Conservation (phyloP, 1,140 invertebrate species). For the Zaprionus taronus region DNA sequence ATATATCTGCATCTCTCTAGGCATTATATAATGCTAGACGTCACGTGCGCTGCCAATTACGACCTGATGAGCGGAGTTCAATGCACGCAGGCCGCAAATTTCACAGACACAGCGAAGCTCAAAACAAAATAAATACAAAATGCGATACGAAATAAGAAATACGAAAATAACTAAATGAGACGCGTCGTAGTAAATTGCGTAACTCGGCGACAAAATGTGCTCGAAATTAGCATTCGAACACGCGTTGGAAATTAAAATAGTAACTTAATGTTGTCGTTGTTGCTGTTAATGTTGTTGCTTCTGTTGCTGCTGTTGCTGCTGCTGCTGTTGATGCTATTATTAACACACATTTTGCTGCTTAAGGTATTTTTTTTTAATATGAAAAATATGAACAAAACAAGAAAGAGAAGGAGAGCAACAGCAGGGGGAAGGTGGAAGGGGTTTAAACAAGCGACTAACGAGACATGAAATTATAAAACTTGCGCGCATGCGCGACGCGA, state of each 20-base stretch:
- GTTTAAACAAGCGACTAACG: constrained; percentile 29
- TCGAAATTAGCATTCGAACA: constrained; percentile 52
- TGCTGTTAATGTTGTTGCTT: constrained; percentile 7
- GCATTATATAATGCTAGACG: constrained; percentile 3
- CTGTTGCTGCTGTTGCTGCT: constrained; percentile 3
- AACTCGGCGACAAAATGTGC: constrained; percentile 19
- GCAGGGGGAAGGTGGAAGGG: not conserved
- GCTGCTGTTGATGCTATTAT: constrained; percentile 30
- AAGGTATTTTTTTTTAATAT: constrained; percentile 14
- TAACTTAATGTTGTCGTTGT: constrained; percentile 16
- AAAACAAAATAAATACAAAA: not conserved
- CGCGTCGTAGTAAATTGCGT: constrained; percentile 35
- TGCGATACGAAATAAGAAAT: not conserved
- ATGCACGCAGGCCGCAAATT: constrained; percentile 23
- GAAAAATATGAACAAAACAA: constrained; percentile 34
- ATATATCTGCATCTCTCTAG: too few relatives aligned
- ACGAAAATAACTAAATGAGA: constrained; percentile 72
- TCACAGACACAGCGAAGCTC: not conserved
- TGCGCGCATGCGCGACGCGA: constrained; percentile 44
- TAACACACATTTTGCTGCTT: constrained; percentile 21
- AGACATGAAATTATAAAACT: constrained; percentile 67
- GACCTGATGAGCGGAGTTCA: constrained; percentile 15
- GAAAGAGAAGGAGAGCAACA: constrained; percentile 8
- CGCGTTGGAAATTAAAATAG: constrained; percentile 44
- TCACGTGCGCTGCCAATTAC: constrained; percentile 7